Evolutionary conservation across 2,888 invertebrate genomes (phyloP).

Genomic region (Dichetophora obliterata): DNA sequence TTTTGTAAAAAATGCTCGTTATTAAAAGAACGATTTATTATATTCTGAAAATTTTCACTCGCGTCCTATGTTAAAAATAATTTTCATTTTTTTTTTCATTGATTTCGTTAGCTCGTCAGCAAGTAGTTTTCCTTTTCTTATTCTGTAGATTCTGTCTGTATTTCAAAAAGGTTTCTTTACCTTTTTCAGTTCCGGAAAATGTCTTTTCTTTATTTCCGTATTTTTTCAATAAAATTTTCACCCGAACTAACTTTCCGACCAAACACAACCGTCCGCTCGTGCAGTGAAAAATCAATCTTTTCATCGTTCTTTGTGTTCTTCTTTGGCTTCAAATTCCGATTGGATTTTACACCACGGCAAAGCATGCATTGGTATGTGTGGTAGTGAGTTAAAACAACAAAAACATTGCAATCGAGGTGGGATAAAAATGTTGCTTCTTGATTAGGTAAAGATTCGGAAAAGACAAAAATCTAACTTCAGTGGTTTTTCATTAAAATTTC

Average conservation of each 20-base stretch:
- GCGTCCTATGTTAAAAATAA: constrained; percentile 45
- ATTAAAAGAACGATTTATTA: constrained; percentile 34
- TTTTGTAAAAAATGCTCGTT: constrained; percentile 29
- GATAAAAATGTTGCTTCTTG: constrained; percentile 15
- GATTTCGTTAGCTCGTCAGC: constrained; percentile 12
- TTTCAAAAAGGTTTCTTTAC: constrained; percentile 39
- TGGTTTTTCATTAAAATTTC: too few species aligned
- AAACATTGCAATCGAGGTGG: neutral
- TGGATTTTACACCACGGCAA: constrained; percentile 31
- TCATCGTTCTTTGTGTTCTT: constrained; percentile 46
- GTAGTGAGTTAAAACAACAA: neutral
- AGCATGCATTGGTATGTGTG: constrained; percentile 1
- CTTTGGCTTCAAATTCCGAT: constrained; percentile 38
- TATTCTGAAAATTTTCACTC: constrained; percentile 46
- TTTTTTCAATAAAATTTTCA: constrained; percentile 50
- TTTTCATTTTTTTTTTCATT: constrained; percentile 32
- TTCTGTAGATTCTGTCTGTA: constrained; percentile 21
- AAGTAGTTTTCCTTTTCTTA: constrained; percentile 47
- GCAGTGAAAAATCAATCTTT: constrained; percentile 64
- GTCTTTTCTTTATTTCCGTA: constrained; percentile 41
- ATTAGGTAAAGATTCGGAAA: too few species aligned
- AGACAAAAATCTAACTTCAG: too few species aligned
- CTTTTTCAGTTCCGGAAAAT: constrained; percentile 41
- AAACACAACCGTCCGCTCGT: constrained; percentile 37
- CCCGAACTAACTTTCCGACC: constrained; percentile 51